Evolutionary conservation across 1,140 invertebrate genomes (phyloP), one percentile per base, ranked within the genome.

Genomic region (Pinna nobilis): DNA sequence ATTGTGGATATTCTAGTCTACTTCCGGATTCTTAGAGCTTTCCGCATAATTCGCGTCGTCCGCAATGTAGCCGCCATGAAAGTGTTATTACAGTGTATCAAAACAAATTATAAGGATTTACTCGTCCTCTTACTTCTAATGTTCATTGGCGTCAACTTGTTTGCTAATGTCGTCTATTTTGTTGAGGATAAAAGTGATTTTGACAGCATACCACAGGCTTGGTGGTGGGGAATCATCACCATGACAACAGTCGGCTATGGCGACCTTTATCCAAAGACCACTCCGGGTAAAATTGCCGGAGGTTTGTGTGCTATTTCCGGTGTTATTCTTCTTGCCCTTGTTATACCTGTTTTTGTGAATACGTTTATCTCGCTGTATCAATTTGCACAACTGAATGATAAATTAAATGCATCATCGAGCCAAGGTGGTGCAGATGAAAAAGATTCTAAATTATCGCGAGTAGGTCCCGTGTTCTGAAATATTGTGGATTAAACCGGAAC

Each of bases 211-310:
- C 96, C 97, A 9, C 90, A 96, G 65, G 96, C 96, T 7, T 91
- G 98, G 70, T 98, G 97, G 97, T 98, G 96, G 96, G 96, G 96
- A n/a, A 90, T 98, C 86, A 96, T 98, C 74, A 98, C 97, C 49
- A 98, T 98, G 96, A 98, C 97, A 75, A 98, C 97, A 0, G 97
- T 98, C 30, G 97, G 97, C 23, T 98, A 98, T 87, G 97, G 97
- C 32, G 86, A 88, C 51, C 69, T 85, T 9, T 37, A 49, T 32
- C 80, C 80, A 9, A 78, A 55, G 64, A 61, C 61, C n/a, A 30
- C 30, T n/a, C 59, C 77, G 25, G 88, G 88, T 1, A 89, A 88
- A 53, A 44, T 89, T 76, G 93, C 96, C n/a, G 95, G 95, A 0
- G 93, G 93, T 1, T 88, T 96, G 0, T 97, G 95, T 87, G 95